Evolutionary conservation across 2,113 vertebrate genomes (phyloP).

Genomic region (Arvicanthis niloticus): DNA sequence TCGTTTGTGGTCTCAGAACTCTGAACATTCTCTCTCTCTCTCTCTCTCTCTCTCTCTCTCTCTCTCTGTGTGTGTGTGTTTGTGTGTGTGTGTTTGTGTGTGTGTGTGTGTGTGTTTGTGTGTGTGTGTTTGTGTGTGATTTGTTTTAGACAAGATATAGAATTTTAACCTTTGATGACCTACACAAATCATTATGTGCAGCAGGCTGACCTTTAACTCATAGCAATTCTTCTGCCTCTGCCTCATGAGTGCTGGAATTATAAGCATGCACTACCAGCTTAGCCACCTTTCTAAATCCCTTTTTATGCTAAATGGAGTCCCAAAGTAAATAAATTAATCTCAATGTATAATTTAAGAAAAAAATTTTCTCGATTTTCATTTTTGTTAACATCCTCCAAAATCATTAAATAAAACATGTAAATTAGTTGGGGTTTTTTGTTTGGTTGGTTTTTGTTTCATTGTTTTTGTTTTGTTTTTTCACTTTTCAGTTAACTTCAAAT

Average conservation of each 20-base stretch:
- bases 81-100: not conserved
- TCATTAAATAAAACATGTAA: not conserved
- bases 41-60: not conserved
- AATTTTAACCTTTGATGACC: not conserved
- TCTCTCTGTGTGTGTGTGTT: no score
- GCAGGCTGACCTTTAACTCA: not conserved
- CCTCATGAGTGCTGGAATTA: not conserved
- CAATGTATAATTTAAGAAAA: not conserved
- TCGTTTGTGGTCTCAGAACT: not conserved
- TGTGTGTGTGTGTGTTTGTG: not conserved
- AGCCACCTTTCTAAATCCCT: not conserved
- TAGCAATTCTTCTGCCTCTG: not conserved
- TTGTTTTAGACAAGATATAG: not conserved
- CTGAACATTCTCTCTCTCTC: not conserved
- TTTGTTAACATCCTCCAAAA: not conserved
- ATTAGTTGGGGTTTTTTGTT: not conserved
- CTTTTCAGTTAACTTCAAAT: slow-evolving; percentile 16
- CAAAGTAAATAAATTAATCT: not conserved
- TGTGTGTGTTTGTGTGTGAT: not conserved
- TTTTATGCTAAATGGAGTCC: slow-evolving; percentile 11
- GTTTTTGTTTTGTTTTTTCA: no score
- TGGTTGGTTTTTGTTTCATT: no score
- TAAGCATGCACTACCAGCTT: no score
- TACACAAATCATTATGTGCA: not conserved
- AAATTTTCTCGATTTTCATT: not conserved